These are phyloP conservation scores for Eupsilia transversa DNA, from an alignment of 2,888 invertebrate genomes.

Conservation along the genomic window DNA sequence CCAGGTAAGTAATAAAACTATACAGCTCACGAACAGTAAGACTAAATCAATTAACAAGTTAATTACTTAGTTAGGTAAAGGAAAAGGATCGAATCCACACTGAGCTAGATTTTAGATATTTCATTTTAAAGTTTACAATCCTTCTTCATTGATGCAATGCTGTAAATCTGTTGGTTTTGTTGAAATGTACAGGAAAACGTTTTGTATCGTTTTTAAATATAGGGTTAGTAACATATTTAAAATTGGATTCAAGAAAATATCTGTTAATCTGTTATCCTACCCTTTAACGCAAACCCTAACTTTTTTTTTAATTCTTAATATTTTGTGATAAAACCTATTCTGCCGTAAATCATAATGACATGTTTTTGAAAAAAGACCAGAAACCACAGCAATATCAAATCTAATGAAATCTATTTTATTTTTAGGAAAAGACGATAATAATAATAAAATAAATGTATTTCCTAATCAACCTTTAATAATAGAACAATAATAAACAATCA, in stretches of 20 bases:
- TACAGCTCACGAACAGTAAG: not conserved
- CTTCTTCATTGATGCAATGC: not conserved
- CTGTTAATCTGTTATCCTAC: too few relatives aligned
- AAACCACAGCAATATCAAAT: too few relatives aligned
- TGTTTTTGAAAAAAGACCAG: too few relatives aligned
- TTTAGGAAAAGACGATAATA: too few relatives aligned
- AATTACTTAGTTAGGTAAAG: not conserved
- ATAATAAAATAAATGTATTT: too few relatives aligned
- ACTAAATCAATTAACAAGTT: not conserved
- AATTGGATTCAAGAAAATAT: not conserved
- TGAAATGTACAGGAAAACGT: not conserved
- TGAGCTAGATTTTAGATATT: not conserved
- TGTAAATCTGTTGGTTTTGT: not conserved
- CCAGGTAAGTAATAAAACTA: not conserved
- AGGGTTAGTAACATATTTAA: not conserved
- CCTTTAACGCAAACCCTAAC: too few relatives aligned
- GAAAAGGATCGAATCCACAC: not conserved
- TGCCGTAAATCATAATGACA: too few relatives aligned
- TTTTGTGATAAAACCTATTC: too few relatives aligned
- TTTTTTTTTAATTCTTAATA: too few relatives aligned
- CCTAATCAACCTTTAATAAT: too few relatives aligned
- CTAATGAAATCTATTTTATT: too few relatives aligned
- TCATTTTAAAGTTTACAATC: not conserved
- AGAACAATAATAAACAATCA: too few relatives aligned
- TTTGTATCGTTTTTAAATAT: not conserved